Percentiles rank a stretch among this genome's conserved stretches.
phyloP scores from a whole-genome alignment of 2,113 vertebrate species.

The Pygoscelis antarcticus region DNA sequence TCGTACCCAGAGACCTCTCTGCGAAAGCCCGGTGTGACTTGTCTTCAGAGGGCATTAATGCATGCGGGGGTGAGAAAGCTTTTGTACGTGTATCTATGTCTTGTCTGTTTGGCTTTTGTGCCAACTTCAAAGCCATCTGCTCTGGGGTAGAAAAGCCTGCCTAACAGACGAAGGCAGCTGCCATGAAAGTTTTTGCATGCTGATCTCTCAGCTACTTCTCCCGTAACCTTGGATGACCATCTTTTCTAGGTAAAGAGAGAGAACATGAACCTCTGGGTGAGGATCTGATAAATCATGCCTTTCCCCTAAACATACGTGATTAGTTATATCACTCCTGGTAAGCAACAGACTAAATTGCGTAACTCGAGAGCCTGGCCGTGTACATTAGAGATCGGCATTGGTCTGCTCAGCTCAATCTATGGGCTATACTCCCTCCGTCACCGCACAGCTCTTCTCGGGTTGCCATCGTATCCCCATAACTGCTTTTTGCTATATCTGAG shows the following conservation, averaged over 20 bases:
- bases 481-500: neutral
- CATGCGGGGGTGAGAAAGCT: neutral
- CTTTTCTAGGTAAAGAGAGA: conserved; percentile 73
- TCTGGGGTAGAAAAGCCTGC: conserved; percentile 47
- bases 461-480: neutral
- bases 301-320: neutral
- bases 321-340: neutral
- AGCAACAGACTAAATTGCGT: rapidly evolving
- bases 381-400: neutral
- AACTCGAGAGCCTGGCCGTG: neutral
- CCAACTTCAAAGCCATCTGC: conserved; percentile 45
- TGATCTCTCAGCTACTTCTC: conserved; percentile 54
- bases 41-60: neutral
- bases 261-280: conserved; percentile 59
- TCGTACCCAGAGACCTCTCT: neutral
- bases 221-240: conserved; percentile 72
- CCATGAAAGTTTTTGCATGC: conserved; percentile 36
- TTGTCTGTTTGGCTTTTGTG: neutral
- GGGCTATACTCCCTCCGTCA: neutral
- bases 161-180: conserved; percentile 71
- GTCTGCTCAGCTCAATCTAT: neutral
- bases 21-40: neutral
- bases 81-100: neutral
- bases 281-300: conserved; percentile 46
- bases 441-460: neutral